Conservation (phyloP, 2,888 invertebrate genomes). For the Pristionchus maxplancki region DNA sequence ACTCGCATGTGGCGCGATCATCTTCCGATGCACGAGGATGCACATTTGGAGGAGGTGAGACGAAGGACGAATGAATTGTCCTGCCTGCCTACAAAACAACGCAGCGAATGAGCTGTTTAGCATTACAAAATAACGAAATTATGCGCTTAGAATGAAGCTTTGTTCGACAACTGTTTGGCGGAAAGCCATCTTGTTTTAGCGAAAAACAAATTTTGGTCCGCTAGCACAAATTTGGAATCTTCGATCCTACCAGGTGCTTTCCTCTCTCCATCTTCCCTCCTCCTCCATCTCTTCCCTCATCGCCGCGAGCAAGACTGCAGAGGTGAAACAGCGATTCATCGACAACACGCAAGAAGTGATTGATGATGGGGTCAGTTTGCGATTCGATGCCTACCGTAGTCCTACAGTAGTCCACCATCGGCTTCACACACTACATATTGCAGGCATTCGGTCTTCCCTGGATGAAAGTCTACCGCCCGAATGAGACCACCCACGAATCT, state of each 20-base stretch:
- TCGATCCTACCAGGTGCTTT: background rate
- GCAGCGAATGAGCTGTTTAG: no score
- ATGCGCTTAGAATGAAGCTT: no score
- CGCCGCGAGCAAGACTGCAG: background rate
- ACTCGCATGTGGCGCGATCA: background rate
- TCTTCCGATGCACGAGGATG: conserved; percentile 12
- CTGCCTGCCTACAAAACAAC: no score
- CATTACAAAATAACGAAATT: no score
- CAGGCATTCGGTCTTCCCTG: conserved; percentile 12
- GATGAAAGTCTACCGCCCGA: conserved; percentile 18
- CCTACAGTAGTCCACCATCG: background rate
- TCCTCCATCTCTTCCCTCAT: background rate
- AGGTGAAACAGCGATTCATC: background rate
- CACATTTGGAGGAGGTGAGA: background rate
- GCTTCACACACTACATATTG: background rate
- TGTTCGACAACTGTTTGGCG: no score
- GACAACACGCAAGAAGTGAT: conserved; percentile 3
- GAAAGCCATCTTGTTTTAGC: no score
- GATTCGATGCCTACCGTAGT: background rate
- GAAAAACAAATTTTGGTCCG: no score
- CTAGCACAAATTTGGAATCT: no score
- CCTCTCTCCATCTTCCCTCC: background rate
- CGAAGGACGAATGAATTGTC: no score
- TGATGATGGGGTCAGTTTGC: background rate
- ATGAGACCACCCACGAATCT: background rate